Conservation (phyloP, 2,888 invertebrate species). For the Acholoe squamosa region DNA sequence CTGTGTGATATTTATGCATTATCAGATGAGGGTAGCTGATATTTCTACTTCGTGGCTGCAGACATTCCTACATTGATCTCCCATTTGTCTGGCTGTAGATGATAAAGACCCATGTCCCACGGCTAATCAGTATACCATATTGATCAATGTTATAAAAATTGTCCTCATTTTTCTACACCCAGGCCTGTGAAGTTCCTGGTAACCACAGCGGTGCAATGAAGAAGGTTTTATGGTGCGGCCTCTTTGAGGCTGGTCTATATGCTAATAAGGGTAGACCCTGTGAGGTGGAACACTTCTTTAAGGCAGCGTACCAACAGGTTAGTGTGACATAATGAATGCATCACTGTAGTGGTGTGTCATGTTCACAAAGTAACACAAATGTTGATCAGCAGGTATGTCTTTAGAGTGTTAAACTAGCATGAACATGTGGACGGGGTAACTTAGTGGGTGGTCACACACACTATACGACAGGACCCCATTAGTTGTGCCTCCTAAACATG, state of each 20-base stretch:
- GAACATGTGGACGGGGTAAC: too few species aligned
- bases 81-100: not conserved
- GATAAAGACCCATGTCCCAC: not conserved
- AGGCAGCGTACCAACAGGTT: too few species aligned
- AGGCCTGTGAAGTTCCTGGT: not conserved
- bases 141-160: not conserved
- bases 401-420: too few species aligned
- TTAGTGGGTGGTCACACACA: not conserved
- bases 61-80: not conserved
- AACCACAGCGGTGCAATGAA: constrained; percentile 14
- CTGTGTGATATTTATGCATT: too few species aligned
- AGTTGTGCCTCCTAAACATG: not conserved
- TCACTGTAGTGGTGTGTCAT: too few species aligned
- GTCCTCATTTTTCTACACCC: not conserved
- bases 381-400: too few species aligned
- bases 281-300: too few species aligned
- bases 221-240: not conserved
- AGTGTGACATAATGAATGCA: too few species aligned
- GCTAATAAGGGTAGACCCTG: not conserved
- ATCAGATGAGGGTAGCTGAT: too few species aligned
- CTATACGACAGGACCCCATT: not conserved
- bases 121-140: not conserved
- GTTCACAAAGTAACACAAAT: too few species aligned
- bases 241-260: not conserved
- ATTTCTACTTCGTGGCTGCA: too few species aligned